Evolutionary conservation across 2,888 invertebrate genomes (phyloP).

Genomic region (Drosophila cracens): DNA sequence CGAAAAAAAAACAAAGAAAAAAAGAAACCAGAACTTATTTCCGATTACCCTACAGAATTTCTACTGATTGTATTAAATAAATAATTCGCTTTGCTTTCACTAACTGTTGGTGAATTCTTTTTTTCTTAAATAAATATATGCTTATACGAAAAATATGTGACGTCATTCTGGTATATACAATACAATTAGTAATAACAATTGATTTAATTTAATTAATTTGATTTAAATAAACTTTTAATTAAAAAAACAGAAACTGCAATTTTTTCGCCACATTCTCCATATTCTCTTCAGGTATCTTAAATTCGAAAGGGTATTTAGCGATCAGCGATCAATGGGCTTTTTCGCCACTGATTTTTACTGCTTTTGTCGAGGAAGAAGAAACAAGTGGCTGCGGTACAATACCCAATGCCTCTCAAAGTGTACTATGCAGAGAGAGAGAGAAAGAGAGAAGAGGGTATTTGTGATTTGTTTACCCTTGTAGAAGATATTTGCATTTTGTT

Average conservation of each 20-base stretch:
- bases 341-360: conserved; percentile 6
- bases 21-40: not conserved
- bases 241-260: not conserved
- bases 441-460: conserved; percentile 4
- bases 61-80: not conserved
- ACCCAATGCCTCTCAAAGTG: conserved; percentile 33
- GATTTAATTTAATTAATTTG: not conserved
- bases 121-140: not conserved
- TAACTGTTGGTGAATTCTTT: not conserved
- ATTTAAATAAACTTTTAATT: not conserved
- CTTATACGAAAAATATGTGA: not conserved
- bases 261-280: not conserved
- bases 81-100: not conserved
- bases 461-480: not conserved
- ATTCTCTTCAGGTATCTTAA: not conserved
- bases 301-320: conserved; percentile 22
- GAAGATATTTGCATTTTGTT: not conserved
- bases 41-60: conserved; percentile 7
- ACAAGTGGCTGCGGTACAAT: conserved; percentile 38
- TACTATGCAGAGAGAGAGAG: conserved; percentile 9
- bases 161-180: not conserved
- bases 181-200: not conserved
- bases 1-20: conserved; percentile 35
- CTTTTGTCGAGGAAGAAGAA: conserved; percentile 8
- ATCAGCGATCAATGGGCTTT: conserved; percentile 11